Evolutionary conservation across 2,888 invertebrate species (phyloP), one percentile per base, ranked within the genome.

Genomic region (Monoplex corrugatus): DNA sequence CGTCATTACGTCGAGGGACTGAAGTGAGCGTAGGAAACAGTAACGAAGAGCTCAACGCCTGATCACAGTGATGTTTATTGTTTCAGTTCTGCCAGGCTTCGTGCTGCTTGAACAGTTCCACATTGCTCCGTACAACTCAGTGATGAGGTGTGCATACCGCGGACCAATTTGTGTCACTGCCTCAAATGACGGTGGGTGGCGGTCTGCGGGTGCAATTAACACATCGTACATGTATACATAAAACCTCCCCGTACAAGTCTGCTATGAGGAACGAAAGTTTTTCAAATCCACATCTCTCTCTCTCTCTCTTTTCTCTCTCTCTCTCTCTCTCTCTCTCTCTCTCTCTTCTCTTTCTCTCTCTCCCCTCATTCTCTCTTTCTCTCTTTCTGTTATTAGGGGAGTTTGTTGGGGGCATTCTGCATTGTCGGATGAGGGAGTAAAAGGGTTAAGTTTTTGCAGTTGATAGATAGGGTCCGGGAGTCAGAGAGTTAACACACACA

Each of bases 241-340:
- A 35, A 32, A 57, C 57, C 16, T 57, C 57, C 57, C 16, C 57
- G n/a, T 57, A 57, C 10, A 2, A 57, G 5, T 57, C 57, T 10
- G 28, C 57, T 57, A 10, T n/a, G n/a, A n/a, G n/a, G n/a, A n/a
- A n/a, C n/a, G n/a, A n/a, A n/a, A n/a, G n/a, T n/a, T n/a, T n/a
- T n/a, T n/a, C n/a, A n/a, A n/a, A n/a, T n/a, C n/a, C n/a, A n/a
- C n/a, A n/a, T n/a, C n/a, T n/a, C n/a, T n/a, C n/a, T n/a, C n/a
- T n/a, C n/a, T n/a, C n/a, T n/a, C n/a, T n/a, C n/a, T 19, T 68
- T 6, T 68, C 28, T 68, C 68, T 23, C 28, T 68, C 28, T 23
- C 68, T 23, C 68, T 23, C 68, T 23, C 68, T 68, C 68, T 68
- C 68, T 68, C 68, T 68, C 68, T 68, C 68, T 68, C 68, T 68